Conservation (phyloP, 2,888 invertebrate genomes). For the Epistrophe eligans region DNA sequence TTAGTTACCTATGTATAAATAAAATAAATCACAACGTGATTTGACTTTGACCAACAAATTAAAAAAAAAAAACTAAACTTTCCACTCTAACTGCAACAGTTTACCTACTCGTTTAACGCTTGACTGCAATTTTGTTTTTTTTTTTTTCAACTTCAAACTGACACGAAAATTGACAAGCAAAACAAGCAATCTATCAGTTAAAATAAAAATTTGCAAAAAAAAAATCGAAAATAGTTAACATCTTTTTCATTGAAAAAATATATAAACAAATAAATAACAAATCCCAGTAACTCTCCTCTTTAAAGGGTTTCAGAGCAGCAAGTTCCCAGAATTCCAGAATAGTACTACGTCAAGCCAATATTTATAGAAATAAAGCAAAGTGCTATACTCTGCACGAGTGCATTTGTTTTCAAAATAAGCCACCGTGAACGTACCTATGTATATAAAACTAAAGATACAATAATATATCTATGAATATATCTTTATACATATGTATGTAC, state of each 20-base stretch:
- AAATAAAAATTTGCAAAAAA: constrained; percentile 11
- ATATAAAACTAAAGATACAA: background rate
- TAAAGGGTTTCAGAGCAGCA: background rate
- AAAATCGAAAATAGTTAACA: background rate
- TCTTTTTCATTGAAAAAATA: background rate
- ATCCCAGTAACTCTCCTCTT: background rate
- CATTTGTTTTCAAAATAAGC: constrained; percentile 56
- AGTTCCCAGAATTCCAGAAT: background rate
- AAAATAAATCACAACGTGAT: constrained; percentile 1
- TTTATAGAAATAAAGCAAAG: constrained; percentile 12
- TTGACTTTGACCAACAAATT: constrained; percentile 21
- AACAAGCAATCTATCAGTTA: constrained; percentile 52
- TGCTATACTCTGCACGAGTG: constrained; percentile 61
- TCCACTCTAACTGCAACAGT: constrained; percentile 34
- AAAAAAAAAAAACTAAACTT: constrained; percentile 35
- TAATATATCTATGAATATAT: background rate
- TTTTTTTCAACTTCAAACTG: constrained; percentile 49
- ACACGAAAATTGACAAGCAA: constrained; percentile 58
- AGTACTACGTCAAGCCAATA: background rate
- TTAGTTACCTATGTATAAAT: too few relatives aligned
- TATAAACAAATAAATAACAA: background rate
- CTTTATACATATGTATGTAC: background rate
- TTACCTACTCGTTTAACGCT: constrained; percentile 55
- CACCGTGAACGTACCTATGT: background rate
- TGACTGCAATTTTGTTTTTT: constrained; percentile 23